Conservation (phyloP, 2,113 vertebrate genomes). For the Thamnophis sirtalis region DNA sequence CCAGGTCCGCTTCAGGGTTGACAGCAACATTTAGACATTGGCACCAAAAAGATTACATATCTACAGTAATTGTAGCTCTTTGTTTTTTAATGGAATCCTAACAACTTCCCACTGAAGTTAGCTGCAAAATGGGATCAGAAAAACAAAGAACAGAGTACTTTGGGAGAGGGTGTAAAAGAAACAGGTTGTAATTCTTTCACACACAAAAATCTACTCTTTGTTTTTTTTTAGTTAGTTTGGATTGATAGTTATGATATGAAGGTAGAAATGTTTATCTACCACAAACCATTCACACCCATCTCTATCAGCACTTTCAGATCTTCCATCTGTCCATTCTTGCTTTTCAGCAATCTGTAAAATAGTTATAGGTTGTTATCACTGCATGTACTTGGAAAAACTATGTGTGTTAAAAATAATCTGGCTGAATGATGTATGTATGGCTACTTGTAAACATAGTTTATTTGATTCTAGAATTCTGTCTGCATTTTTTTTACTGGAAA, state of each 20-base stretch:
- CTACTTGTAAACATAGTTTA: not conserved
- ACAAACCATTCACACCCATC: not conserved
- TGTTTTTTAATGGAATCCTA: not conserved
- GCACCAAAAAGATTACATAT: not conserved
- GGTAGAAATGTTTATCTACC: not conserved
- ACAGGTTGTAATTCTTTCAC: not conserved
- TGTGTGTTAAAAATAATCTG: not conserved
- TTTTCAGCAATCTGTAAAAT: not conserved
- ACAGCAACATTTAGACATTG: not conserved
- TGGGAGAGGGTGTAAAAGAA: not conserved
- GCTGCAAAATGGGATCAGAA: not conserved
- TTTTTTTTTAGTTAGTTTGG: not conserved
- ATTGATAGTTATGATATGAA: not conserved
- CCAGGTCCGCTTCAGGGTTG: too few species aligned
- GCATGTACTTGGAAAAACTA: not conserved
- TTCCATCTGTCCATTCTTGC: not conserved
- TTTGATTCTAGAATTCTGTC: constrained; percentile 28
- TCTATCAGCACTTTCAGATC: not conserved
- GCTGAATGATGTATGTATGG: not conserved
- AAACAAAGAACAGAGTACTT: not conserved
- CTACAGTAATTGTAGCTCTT: not conserved
- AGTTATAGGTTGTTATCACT: not conserved
- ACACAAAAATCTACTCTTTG: not conserved
- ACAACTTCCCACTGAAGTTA: not conserved
- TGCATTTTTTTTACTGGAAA: constrained; percentile 18